Evolutionary conservation across 2,888 invertebrate genomes (phyloP), one percentile per base, ranked within the genome.

Genomic region (Peribatodes rhomboidaria): DNA sequence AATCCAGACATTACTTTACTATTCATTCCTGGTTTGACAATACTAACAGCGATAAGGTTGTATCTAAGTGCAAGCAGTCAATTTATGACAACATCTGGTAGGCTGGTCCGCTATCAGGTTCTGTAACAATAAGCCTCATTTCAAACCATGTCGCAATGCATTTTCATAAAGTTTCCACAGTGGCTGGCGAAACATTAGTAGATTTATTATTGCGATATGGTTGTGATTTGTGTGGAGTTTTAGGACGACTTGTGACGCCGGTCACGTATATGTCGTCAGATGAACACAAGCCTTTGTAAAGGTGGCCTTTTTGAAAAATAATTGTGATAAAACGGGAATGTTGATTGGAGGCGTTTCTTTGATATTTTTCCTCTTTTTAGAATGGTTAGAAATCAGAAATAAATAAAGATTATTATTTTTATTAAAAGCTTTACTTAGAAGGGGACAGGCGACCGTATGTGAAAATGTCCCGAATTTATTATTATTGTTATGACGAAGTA

Each of bases 261-360:
- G 42, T 61, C 61, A 61, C 61, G 61, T 55, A 46, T 39, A 39
- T 53, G 46, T 46, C 54, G 39, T 33, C 49, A 33, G 61, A 61
- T 61, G 55, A 61, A 47, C 47, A 54, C 47, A 39, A 47, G 53
- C 37, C 60, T 53, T 53, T 60, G 60, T 60, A 33, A 46, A 14
- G 33, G 52, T 54, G 6, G 61, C 20, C 49, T 55, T 55, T 61
- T 46, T 49, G 49, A 22, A 49, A 20, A 61, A 49, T 61, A 55
- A 61, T 55, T 55, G 47, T 47, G 47, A 61, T 20, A n/a, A 18
- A 41, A 53, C 16, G n/a, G 44, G 35, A 7, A 47, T 37, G 53
- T 39, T 54, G 61, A 61, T 61, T 61, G 54, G 61, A 16, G 52
- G 11, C 35, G 41, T 22, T 35, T 52, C 37, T 53, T 41, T 53